Evolutionary conservation across 2,888 invertebrate genomes (phyloP), one percentile per base, ranked within the genome.

Genomic region (Chrysina gloriosa): DNA sequence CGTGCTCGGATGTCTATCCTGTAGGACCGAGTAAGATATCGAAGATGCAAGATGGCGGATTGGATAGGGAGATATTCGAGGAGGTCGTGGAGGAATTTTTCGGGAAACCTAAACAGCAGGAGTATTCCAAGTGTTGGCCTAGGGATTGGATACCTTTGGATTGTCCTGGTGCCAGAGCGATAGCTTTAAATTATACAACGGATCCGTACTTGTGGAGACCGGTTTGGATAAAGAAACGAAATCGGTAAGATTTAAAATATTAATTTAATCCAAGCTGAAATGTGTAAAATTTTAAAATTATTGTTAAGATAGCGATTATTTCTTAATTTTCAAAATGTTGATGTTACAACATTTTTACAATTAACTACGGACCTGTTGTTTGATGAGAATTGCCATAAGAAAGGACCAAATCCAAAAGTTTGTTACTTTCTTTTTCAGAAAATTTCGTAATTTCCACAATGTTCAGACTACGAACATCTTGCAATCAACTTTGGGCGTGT

Each of bases 91-190:
- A 21, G 69, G 69, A 21, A 68, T 69, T 61, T n/a, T n/a, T 6
- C 1, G 54, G 65, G 2, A 54, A 67, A 29, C 52, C 61, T 14
- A 19, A 19, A 29, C 21, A 47, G 1, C 58, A 54, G 9, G 52
- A 63, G 39, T 89, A 88, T 75, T 89, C 89, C 0, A 80, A 83
- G 7, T 95, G 95, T 77, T 95, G 95, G 95, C 95, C 95, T 0
- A 85, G 89, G 69, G 95, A 96, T 79, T 96, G 96, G 96, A 81
- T 96, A 21, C 89, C 92, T 0, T 79, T 87, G 36, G 95, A 96
- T 78, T 90, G 90, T 76, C 92, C 92, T 0, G 88, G 90, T 0
- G 89, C 91, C 0, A 86, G 96, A 45, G 89, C 96, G 0, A 88
- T 96, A 21, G 92, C 92, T 1, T 84, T 96, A 0, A 94, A 94